Base-by-base conservation (phyloP, 2,888 invertebrate genomes). In the Pandemis cinnamomeana region DNA sequence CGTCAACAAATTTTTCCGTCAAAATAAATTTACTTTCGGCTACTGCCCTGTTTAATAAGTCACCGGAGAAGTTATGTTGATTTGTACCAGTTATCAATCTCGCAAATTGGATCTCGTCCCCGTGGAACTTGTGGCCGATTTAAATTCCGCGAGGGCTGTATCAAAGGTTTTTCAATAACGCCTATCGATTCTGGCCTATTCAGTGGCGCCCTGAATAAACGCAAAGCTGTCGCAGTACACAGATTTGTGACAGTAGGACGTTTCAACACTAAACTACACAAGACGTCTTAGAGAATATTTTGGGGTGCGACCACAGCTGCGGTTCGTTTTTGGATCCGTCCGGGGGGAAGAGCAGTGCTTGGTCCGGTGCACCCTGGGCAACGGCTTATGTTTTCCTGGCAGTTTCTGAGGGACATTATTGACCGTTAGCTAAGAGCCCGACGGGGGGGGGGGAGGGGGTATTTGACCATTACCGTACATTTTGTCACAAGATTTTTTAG, bases 81-180 rank as follows among this genome's bases (percentile, higher is more conserved):
- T 64, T 64, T 64, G 64, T 64, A 27, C 64, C 64, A 13, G 64
- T 27, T 13, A n/a, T 48, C 64, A n/a, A 27, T 64, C 48, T 44
- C 11, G n/a, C 48, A 64, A 64, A 64, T 64, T 48, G 64, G 44
- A 64, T 64, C 44, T 20, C 41, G 11, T 20, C 64, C 64, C 27
- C 27, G 64, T 15, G 27, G 48, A n/a, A 46, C 8, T 20, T 36
- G 27, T 8, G 48, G 64, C 46, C 64, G 44, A 64, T 64, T 64
- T 48, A 64, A 64, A 64, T 64, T 48, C 64, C 44, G 13, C 46
- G 64, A 13, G 64, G 42, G 64, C 44, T 48, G 7, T 64, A 48
- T 64, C 64, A 64, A 64, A 64, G 64, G 48, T 64, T 48, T 64
- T 46, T 48, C 48, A 64, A 64, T 64, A 64, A 48, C 64, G 46